A percentile compares a stretch with the other conserved stretches of the same genome.
phyloP scores from a whole-genome alignment of 2,888 invertebrate genomes.

The Willowsia nigromaculata region DNA sequence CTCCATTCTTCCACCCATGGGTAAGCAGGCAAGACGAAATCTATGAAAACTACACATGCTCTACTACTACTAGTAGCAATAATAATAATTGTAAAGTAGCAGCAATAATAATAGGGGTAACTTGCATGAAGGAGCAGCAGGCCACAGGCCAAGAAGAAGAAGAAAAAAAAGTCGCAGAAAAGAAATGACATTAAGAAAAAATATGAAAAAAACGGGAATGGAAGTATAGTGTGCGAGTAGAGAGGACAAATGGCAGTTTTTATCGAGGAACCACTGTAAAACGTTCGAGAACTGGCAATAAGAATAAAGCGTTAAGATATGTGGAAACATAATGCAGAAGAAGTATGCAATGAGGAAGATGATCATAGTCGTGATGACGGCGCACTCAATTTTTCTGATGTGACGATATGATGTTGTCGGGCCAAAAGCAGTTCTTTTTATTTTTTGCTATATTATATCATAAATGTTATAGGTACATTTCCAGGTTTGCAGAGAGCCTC shows the following conservation, averaged over 20 bases:
- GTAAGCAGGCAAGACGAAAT: neutral
- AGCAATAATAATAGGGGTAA: conserved; percentile 30
- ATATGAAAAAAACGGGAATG: neutral
- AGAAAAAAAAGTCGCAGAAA: neutral
- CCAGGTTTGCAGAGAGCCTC: neutral
- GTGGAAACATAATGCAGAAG: neutral
- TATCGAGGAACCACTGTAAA: neutral
- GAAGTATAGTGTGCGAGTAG: neutral
- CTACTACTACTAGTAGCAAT: neutral
- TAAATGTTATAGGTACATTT: neutral
- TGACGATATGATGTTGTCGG: neutral
- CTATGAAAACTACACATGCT: neutral
- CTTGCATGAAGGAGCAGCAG: conserved; percentile 6
- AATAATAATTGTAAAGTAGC: neutral
- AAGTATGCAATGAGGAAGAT: neutral
- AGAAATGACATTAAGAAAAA: conserved; percentile 29
- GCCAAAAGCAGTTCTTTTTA: neutral
- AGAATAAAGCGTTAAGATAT: neutral
- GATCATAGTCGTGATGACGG: neutral
- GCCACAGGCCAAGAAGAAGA: conserved; percentile 22
- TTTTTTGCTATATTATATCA: neutral
- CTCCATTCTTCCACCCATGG: neutral
- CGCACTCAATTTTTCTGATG: neutral
- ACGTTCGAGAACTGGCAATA: neutral
- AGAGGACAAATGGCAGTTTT: neutral